phyloP scores from a whole-genome alignment of 64 coral and sea anemone species.

The Montipora foliosa region DNA sequence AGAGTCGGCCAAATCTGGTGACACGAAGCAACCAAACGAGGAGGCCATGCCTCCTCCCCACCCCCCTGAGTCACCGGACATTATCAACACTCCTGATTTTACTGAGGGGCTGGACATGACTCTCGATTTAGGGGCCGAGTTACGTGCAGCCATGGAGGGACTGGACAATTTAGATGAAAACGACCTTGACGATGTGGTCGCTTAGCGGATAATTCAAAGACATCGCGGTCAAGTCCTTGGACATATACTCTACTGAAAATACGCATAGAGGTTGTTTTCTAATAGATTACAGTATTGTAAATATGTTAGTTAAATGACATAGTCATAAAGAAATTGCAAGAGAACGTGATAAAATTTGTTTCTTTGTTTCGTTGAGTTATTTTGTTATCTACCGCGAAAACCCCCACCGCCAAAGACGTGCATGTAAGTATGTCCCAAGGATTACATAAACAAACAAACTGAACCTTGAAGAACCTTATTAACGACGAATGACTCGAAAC shows the following conservation, averaged over 20 bases:
- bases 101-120: conserved; percentile 81
- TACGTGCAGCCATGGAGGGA: conserved; percentile 80
- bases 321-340: background rate
- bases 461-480: background rate
- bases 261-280: background rate
- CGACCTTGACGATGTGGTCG: conserved; percentile 13
- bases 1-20: background rate
- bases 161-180: conserved; percentile 67
- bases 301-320: background rate
- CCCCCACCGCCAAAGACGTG: background rate
- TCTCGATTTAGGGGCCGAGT: conserved; percentile 71
- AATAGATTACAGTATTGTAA: background rate
- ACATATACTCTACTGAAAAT: background rate
- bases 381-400: background rate
- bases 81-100: conserved; percentile 72
- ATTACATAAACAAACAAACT: conserved; percentile 29
- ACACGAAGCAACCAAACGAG: conserved; percentile 3
- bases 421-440: background rate
- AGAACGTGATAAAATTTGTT: background rate
- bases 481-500: background rate
- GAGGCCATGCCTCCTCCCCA: conserved; percentile 16
- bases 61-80: conserved; percentile 71
- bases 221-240: background rate
- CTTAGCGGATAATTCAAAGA: conserved; percentile 1
- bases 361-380: background rate